Percentiles rank a stretch among this genome's conserved stretches.
phyloP scores from a whole-genome alignment of 1,140 invertebrate species.

The Pseudomyrmex flavicornis region DNA sequence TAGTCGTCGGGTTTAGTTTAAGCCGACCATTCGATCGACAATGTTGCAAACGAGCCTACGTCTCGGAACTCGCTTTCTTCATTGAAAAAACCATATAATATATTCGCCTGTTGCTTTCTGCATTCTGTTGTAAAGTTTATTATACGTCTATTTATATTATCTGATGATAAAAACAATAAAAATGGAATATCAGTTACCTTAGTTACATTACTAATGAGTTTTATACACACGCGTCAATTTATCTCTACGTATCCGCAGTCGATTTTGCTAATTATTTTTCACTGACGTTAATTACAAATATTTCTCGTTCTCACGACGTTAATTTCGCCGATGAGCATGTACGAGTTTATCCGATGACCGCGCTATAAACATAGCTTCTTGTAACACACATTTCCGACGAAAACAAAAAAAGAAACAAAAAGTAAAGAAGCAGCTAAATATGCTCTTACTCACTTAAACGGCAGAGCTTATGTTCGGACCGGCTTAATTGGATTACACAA shows the following conservation, averaged over 20 bases:
- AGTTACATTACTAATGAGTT: too few relatives aligned
- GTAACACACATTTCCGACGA: conserved; percentile 9
- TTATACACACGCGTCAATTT: too few relatives aligned
- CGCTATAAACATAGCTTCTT: conserved; percentile 24
- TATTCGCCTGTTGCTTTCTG: conserved; percentile 15
- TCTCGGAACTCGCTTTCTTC: conserved; percentile 35
- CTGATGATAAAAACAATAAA: background rate
- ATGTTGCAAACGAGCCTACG: conserved; percentile 45
- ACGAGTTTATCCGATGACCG: background rate
- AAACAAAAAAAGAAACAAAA: background rate
- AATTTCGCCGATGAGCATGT: conserved; percentile 16
- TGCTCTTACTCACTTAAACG: background rate
- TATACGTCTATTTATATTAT: background rate
- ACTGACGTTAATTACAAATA: conserved; percentile 9
- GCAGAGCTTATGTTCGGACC: background rate
- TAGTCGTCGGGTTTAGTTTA: conserved; percentile 62
- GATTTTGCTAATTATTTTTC: background rate
- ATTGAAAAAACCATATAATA: conserved; percentile 46
- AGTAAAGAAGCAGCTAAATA: background rate
- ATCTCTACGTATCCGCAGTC: background rate
- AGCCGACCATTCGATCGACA: conserved; percentile 58
- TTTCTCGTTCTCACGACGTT: background rate
- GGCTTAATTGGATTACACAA: conserved; percentile 45
- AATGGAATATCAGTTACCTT: background rate
- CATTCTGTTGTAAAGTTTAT: conserved; percentile 2